These are phyloP conservation scores for Phyllopteryx taeniolatus DNA, from an alignment of 2,113 vertebrate species.

Conservation along the genomic window DNA sequence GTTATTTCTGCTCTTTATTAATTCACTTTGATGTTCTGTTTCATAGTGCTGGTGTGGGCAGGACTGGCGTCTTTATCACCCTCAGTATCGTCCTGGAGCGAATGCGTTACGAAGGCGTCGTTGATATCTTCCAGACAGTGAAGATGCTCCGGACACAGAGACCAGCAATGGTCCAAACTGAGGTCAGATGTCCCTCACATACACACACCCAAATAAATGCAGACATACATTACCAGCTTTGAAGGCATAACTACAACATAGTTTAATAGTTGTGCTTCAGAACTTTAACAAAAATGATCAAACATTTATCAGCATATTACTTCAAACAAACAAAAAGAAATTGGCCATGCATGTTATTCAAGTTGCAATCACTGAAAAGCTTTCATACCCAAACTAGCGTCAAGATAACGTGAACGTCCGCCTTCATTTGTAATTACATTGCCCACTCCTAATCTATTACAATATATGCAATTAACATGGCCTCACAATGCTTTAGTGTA, in stretches of 20 bases:
- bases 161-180: constrained; percentile 97
- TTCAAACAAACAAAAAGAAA: not conserved
- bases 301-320: not conserved
- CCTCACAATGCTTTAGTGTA: not conserved
- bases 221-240: not conserved
- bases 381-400: not conserved
- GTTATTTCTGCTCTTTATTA: not conserved
- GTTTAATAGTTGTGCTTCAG: not conserved
- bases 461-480: not conserved
- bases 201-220: not conserved
- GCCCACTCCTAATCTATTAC: not conserved
- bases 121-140: constrained; percentile 98
- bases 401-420: not conserved
- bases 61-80: constrained; percentile 95
- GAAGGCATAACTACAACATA: not conserved
- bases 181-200: constrained; percentile 73
- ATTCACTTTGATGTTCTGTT: constrained; percentile 5
- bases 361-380: not conserved
- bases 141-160: constrained; percentile 98
- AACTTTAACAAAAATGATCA: not conserved
- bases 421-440: not conserved
- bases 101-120: constrained; percentile 97
- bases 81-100: constrained; percentile 96
- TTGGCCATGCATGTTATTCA: not conserved
- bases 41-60: constrained; percentile 88